Evolutionary conservation across 2,888 invertebrate species (phyloP), one percentile per base, ranked within the genome.

Genomic region (Disparrhopalites patrizii): DNA sequence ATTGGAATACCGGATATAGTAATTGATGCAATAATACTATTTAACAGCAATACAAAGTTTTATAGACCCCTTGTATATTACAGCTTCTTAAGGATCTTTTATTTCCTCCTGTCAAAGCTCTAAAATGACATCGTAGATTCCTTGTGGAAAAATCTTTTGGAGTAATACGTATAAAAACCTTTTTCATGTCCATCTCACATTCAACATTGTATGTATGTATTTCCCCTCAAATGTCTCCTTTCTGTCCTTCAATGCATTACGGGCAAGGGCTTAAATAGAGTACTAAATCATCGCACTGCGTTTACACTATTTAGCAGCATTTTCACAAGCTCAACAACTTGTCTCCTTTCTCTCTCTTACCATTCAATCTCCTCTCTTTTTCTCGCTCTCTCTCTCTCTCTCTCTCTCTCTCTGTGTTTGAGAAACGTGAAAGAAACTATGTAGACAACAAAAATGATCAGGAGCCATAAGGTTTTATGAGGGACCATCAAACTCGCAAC

Each of bases 1-100:
- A 40, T 2, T 43, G 57, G 43, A 57, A 40, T 57, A 43, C 57
- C 57, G 57, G 57, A 57, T 40, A 57, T 25, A 56, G 38, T 40
- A 40, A 57, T 57, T 57, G 57, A 40, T 57, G 57, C 57, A 57
- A 57, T 57, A 57, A 57, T n/a, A n/a, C 57, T 40, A 57, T 57
- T 57, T 57, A 40, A 43, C 28, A 57, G 40, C 20, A 54, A 54
- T 54, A 54, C 31, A 20, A 25, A 57, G n/a, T 40, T 57, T 57
- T 57, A 57, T 57, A 36, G 43, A 25, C 57, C 57, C 40, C n/a
- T 25, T 57, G 28, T 57, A 57, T 57, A 57, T 57, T 40, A n/a
- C n/a, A 57, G 40, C 57, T 36, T 57, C n/a, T 57, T 23, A 25
- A 57, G 23, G 25, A 27, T 36, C 20, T 28, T n/a, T 38, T 54